Conservation (phyloP, 2,113 vertebrate genomes). For the Grallaria varia region DNA sequence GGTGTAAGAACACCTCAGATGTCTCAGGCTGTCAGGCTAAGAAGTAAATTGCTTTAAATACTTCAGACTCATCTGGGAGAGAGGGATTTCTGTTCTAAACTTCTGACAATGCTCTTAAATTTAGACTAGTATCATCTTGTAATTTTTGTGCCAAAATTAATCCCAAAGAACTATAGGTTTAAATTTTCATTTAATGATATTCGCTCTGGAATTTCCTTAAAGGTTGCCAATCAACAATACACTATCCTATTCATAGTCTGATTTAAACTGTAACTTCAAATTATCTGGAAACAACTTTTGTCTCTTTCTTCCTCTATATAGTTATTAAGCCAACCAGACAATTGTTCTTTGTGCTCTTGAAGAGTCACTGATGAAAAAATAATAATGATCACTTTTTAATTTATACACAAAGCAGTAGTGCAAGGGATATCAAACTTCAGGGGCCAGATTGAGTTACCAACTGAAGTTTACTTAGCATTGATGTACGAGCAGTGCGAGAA, state of each 20-base stretch:
- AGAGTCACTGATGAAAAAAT: conserved; percentile 40
- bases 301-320: neutral
- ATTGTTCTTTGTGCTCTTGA: conserved; percentile 35
- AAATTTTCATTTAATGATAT: neutral
- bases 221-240: neutral
- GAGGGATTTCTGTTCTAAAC: neutral
- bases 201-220: conserved; percentile 20
- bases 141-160: neutral
- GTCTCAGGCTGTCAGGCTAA: neutral
- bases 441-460: conserved; percentile 39
- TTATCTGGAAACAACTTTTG: neutral
- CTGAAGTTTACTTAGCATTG: conserved; percentile 56
- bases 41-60: neutral
- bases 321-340: conserved; percentile 1
- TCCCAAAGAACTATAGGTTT: neutral
- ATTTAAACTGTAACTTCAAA: conserved; percentile 20
- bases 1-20: neutral
- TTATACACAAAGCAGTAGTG: conserved; percentile 4
- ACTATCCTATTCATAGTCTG: neutral
- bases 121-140: neutral
- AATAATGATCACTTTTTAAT: conserved; percentile 44
- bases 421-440: conserved; percentile 43
- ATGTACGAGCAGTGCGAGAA: neutral
- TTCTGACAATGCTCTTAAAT: neutral
- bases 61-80: neutral